These are phyloP conservation scores for Phataginus tricuspis DNA, from an alignment of 2,797 vertebrate genomes.

Conservation along the genomic window DNA sequence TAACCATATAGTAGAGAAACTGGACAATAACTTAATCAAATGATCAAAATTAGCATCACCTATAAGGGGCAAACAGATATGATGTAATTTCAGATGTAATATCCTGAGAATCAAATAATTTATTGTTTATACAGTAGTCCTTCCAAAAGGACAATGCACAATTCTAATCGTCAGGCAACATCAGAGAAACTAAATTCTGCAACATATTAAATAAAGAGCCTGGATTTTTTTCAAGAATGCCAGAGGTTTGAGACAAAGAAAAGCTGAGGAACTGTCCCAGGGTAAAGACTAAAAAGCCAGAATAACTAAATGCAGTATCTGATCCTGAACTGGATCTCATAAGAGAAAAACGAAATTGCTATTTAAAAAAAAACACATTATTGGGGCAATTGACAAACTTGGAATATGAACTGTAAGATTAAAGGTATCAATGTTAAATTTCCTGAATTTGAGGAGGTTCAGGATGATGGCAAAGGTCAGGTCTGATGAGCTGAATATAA, in stretches of 20 bases:
- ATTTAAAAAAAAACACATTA: background rate
- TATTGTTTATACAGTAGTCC: background rate
- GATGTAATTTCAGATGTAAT: background rate
- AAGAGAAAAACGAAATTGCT: background rate
- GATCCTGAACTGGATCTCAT: background rate
- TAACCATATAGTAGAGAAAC: background rate
- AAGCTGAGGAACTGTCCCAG: background rate
- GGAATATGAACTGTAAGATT: background rate
- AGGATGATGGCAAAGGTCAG: background rate
- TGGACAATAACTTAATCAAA: background rate
- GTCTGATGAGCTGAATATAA: background rate
- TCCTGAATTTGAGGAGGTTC: background rate
- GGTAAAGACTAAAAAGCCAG: background rate
- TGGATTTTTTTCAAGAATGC: background rate
- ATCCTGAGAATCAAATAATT: background rate
- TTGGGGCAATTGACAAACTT: background rate
- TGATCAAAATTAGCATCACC: background rate
- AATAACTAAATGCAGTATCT: background rate
- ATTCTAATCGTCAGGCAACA: background rate
- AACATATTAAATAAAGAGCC: background rate
- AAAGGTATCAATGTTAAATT: background rate
- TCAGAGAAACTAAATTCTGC: background rate
- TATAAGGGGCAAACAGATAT: background rate
- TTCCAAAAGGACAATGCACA: background rate
- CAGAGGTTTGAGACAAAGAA: background rate